These are phyloP conservation scores for Axea sp. DNA, from an alignment of 2,888 invertebrate genomes.

Conservation along the genomic window DNA sequence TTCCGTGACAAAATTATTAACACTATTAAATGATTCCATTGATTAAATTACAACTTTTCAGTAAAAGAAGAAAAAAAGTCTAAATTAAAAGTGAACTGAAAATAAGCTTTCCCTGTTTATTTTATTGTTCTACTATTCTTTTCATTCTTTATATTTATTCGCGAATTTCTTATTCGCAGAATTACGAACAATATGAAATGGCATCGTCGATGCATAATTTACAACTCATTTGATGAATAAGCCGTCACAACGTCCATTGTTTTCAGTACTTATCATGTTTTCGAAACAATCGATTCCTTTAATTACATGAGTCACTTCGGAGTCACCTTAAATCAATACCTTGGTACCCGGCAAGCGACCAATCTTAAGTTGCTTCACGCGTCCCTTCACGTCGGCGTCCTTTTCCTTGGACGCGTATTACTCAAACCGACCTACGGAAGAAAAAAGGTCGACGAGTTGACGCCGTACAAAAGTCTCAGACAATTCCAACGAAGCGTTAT, in stretches of 20 bases:
- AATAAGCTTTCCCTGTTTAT: too few species aligned
- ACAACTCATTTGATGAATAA: not conserved
- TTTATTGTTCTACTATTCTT: too few species aligned
- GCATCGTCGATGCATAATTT: conserved; percentile 28
- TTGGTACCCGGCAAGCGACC: conserved; percentile 25
- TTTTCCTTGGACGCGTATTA: conserved; percentile 30
- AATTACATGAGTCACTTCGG: conserved; percentile 44
- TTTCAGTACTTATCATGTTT: conserved; percentile 10
- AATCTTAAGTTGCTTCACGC: conserved; percentile 35
- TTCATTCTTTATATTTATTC: too few species aligned
- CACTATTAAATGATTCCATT: too few species aligned
- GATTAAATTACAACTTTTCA: too few species aligned
- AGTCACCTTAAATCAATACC: conserved; percentile 53
- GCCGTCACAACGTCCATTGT: conserved; percentile 16
- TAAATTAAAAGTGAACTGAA: too few species aligned
- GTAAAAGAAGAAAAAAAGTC: too few species aligned
- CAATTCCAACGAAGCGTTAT: conserved; percentile 64
- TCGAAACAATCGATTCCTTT: conserved; percentile 44
- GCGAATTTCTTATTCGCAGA: too few species aligned
- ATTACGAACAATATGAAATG: too few species aligned
- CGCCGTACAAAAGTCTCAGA: conserved; percentile 34
- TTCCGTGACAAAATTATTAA: too few species aligned
- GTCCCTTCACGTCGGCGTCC: conserved; percentile 31
- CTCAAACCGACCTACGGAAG: conserved; percentile 15
- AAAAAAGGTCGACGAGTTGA: conserved; percentile 28